These are phyloP conservation scores for Poecilia picta DNA, from an alignment of 2,797 vertebrate species.

Conservation along the genomic window DNA sequence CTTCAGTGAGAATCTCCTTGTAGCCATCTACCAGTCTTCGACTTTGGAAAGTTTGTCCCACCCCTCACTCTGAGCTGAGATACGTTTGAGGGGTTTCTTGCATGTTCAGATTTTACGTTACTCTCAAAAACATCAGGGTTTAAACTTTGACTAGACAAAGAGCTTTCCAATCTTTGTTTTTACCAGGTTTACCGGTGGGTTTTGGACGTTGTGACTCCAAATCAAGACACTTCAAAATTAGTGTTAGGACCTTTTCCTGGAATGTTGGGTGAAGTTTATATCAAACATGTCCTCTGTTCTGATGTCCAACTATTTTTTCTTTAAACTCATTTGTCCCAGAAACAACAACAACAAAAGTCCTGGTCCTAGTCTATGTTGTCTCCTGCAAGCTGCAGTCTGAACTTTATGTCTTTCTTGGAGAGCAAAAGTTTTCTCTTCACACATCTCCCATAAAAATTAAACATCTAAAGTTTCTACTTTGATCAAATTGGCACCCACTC, in stretches of 20 bases:
- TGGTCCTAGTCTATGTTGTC: background rate
- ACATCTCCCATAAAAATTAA: background rate
- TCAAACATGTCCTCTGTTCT: background rate
- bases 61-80: background rate
- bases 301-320: background rate
- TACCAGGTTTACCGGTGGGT: background rate
- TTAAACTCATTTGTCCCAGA: background rate
- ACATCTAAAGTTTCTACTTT: background rate
- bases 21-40: background rate
- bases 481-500: background rate
- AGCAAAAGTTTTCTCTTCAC: background rate
- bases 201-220: background rate
- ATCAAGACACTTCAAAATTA: background rate
- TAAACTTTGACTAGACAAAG: background rate
- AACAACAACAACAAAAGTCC: background rate
- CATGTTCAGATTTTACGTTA: background rate
- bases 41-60: background rate
- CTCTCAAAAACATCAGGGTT: background rate
- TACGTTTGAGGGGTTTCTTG: background rate
- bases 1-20: background rate
- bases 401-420: background rate
- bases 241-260: background rate
- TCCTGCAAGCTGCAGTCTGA: background rate
- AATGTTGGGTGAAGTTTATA: background rate
- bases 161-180: background rate